Base-by-base conservation (phyloP, 1,140 invertebrate genomes). In the Cotesia glomerata region DNA sequence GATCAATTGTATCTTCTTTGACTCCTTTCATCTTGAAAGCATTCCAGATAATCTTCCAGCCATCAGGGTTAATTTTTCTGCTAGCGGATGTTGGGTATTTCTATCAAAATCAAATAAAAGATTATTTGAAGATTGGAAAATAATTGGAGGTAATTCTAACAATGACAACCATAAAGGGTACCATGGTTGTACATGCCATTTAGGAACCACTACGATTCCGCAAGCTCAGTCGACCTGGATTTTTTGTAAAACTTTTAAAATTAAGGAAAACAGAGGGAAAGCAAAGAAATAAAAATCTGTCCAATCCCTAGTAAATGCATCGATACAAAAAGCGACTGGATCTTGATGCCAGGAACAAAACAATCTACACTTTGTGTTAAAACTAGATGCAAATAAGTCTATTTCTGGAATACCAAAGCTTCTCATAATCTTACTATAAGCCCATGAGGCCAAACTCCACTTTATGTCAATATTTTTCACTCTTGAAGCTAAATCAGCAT, bases 121-220 rank as follows among this genome's bases (percentile, higher is more conserved):
- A 70, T 62, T 39, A 62, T 49, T 18, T 4, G 35, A 14, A 13
- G 69, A 56, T 45, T 62, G 8, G 8, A 72, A 68, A 16, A 18
- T 59, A 9, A 72, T 18, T 5, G 51, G 52, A 8, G 49, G 16
- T 7, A 32, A 18, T 16, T 35, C 32, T 3, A 72, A 16, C 8
- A 72, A 13, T 9, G 71, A 72, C n/a, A 39, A 45, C 36, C 62
- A 72, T 16, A 72, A 14, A 11, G 71, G 71, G n/a, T 56, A 72
- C 52, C 71, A 72, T 9, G 71, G 56, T 32, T 72, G 71, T 1
- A 32, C n/a, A 32, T 39, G 14, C 63, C 71, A 72, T n/a, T 68
- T 18, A 16, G 72, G 66, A 5, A 73, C 64, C 5, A 73, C 72
- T 5, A 73, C 16, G 14, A 73, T 63, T 7, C 65, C 66, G 36